Evolutionary conservation across 2,797 vertebrate genomes (phyloP), one percentile per base, ranked within the genome.

Genomic region (Sebastes vulpes): DNA sequence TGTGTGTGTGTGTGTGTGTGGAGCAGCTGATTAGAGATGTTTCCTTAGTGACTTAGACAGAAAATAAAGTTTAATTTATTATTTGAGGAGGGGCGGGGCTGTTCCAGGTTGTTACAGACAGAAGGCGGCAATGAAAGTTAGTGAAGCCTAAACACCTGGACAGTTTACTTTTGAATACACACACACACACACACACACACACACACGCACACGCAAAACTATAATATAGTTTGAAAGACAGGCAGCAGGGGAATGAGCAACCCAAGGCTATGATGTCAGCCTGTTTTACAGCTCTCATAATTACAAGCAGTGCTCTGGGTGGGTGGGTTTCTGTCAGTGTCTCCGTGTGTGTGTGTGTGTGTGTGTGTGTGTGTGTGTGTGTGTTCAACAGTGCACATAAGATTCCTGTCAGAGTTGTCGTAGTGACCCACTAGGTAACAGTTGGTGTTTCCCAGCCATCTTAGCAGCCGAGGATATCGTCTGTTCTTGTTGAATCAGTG

Each of bases 231-330:
- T 67, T 76, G 59, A 83, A 84, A 84, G 77, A 54, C 38, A 56
- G 48, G 73, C 61, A 71, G 50, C 48, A 14, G 63, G 78, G 53
- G 75, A 85, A 91, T 81, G 86, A 89, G 79, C 50, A 63, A 84
- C 90, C 81, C 72, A 70, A 83, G 76, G 86, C 83, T 69, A 92
- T 93, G 91, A 94, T 93, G 93, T 93, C 91, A 95, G 86, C 82
- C 86, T 79, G 82, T 91, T 94, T 92, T 93, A 93, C 79, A 81
- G 87, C 76, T 85, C 78, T 88, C 50, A 87, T 94, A 92, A 95
- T 93, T 93, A 93, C 83, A 92, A 86, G 75, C 82, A 72, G 78
- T 25, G 66, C 81, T 82, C 73, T 52, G 74, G 77, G 81, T 86
- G 86, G 79, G 86, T 89, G 82, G 65, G 72, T 91, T 80, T 82